These are phyloP conservation scores for Anhinga rufa DNA, from an alignment of 2,113 vertebrate genomes.

Conservation along the genomic window DNA sequence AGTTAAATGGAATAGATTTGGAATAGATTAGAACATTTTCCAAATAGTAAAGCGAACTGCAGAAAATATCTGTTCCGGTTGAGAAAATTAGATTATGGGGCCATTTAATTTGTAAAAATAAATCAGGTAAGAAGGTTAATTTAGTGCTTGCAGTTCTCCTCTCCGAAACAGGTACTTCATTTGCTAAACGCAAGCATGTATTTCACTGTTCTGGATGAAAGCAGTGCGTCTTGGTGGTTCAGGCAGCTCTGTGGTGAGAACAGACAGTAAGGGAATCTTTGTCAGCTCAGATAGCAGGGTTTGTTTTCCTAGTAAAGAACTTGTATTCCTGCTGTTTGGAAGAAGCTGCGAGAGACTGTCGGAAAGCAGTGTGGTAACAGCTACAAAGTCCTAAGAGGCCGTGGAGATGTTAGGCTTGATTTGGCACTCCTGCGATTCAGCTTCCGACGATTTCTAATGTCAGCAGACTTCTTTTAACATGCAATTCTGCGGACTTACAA, in stretches of 20 bases:
- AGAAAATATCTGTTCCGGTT: background rate
- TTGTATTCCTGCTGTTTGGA: background rate
- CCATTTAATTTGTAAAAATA: background rate
- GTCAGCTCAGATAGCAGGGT: background rate
- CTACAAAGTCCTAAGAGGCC: background rate
- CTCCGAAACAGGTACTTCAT: background rate
- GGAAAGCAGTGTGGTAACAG: background rate
- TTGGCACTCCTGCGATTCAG: background rate
- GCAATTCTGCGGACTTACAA: fast-evolving
- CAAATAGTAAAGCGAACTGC: background rate
- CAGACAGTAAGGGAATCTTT: background rate
- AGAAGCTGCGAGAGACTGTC: background rate
- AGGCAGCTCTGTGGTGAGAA: background rate
- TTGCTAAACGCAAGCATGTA: background rate
- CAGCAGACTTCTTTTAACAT: background rate
- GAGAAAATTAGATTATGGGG: background rate
- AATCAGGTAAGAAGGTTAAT: background rate
- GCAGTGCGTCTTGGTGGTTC: background rate
- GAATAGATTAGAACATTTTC: background rate
- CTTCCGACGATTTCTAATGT: background rate
- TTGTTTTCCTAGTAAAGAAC: background rate
- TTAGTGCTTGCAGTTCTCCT: background rate
- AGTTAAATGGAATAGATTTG: background rate
- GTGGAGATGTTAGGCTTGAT: background rate
- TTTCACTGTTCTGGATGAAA: background rate